Base-by-base conservation (phyloP, 2,888 invertebrate genomes). In the Lysandra bellargus region DNA sequence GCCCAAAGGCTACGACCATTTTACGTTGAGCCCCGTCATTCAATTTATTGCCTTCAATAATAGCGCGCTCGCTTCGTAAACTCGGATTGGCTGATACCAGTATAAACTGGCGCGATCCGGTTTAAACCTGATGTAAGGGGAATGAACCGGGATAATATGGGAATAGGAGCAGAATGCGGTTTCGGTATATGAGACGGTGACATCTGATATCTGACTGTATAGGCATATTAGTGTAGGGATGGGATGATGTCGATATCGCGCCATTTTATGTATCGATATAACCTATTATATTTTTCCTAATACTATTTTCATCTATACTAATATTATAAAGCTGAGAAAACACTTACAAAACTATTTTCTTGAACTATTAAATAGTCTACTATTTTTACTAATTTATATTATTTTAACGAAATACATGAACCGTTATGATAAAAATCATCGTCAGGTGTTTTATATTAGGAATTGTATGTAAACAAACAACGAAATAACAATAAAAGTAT, bases 131-230 rank as follows among this genome's bases (percentile, higher is more conserved):
- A 79, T 80, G 80, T 79, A 84, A 80, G 80, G 80, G 81, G 82
- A 82, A 79, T 84, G 82, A 83, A 82, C 83, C 81, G 85, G 83
- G 83, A 81, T 83, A 84, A 82, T 84, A 83, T 83, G 80, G 82
- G 87, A 87, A 89, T 91, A 87, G 89, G 87, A 90, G 87, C 88
- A 88, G 90, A 90, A 90, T 92, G 92, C 82, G 92, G 92, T 92
- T 91, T 91, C 87, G 88, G 86, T 88, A 88, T 89, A 88, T 88
- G 87, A 90, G 78, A 83, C 81, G 82, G 82, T 82, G 91, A 92
- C 90, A 89, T 91, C 86, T 90, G 90, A 91, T 90, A 87, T 85
- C 78, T 80, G 81, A 81, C 82, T 81, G 80, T 82, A 80, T 79
- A 82, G 80, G 81, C 80, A 78, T 81, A 81, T 83, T 83, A 81